phyloP scores from a whole-genome alignment of 2,113 vertebrate species.

The Scolopax mira region DNA sequence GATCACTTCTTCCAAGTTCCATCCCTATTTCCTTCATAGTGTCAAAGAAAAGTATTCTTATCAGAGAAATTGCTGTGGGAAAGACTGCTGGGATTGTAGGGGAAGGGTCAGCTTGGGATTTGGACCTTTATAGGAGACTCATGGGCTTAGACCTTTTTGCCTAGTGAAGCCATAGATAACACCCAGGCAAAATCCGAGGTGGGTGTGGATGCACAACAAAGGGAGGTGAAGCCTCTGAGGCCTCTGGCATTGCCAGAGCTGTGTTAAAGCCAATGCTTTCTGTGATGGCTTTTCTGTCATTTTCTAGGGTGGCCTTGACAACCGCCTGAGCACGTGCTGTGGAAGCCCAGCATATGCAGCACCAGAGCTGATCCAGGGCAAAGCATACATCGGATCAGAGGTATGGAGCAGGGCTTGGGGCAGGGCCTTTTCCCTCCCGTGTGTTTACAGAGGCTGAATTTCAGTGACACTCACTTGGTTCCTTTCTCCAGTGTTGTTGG shows the following conservation, averaged over 20 bases:
- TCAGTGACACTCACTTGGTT: background rate
- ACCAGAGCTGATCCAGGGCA: conserved; percentile 94
- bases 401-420: conserved; percentile 41
- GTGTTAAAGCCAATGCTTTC: background rate
- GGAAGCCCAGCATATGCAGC: conserved; percentile 96
- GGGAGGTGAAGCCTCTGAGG: background rate
- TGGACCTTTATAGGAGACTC: background rate
- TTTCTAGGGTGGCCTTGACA: conserved; percentile 85
- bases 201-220: background rate
- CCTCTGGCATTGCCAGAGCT: background rate
- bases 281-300: background rate
- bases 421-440: fast-evolving
- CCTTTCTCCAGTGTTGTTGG: background rate
- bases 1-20: background rate
- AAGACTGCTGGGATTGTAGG: background rate
- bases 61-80: background rate
- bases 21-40: background rate
- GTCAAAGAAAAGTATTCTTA: background rate
- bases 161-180: background rate
- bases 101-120: background rate
- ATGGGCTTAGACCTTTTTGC: background rate
- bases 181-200: background rate
- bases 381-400: conserved; percentile 94
- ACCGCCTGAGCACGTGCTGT: conserved; percentile 89
- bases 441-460: background rate